Evolutionary conservation across 35 echinoderm and acorn worm genomes (phyloP), one percentile per base, ranked within the genome.

Genomic region (Eucidaris tribuloides): DNA sequence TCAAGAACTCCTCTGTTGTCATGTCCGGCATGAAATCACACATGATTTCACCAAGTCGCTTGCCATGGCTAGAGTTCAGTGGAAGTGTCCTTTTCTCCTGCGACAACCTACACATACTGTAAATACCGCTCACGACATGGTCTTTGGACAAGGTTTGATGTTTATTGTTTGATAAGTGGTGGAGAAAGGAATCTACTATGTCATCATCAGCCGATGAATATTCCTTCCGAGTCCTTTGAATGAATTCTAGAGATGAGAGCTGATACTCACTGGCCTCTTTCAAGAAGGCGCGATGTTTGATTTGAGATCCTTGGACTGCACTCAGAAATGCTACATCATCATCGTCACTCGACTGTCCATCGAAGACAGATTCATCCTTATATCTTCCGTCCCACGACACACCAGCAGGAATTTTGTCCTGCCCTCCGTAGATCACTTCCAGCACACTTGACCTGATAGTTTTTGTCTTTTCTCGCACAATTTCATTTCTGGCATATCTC

Each of bases 341-440:
- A n/a, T 74, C 68, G 9, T 52, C 48, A 52, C 48, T 52, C 48
- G n/a, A 52, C 9, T 52, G 9, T 52, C n/a, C 48, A 52, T n/a
- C 9, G 9, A 52, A n/a, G n/a, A n/a, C n/a, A n/a, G n/a, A n/a
- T n/a, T n/a, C n/a, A n/a, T n/a, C n/a, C n/a, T n/a, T n/a, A n/a
- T n/a, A n/a, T n/a, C n/a, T n/a, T n/a, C n/a, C n/a, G n/a, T n/a
- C n/a, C 68, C 68, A 43, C 19, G 34, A 1, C 33, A 74, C 22
- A 42, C 23, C 68, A 27, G 38, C 68, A n/a, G 68, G 68, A 41
- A 74, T 13, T 18, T 74, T 74, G 37, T 74, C 68, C 25, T 19
- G 38, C n/a, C 68, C 68, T 17, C 68, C 68, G 44, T 74, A 74
- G 68, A 74, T 74, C 11, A 74, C 68, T 36, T 74, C 68, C n/a